Conservation (phyloP, 1,140 invertebrate genomes). For the Drosophila busckii region DNA sequence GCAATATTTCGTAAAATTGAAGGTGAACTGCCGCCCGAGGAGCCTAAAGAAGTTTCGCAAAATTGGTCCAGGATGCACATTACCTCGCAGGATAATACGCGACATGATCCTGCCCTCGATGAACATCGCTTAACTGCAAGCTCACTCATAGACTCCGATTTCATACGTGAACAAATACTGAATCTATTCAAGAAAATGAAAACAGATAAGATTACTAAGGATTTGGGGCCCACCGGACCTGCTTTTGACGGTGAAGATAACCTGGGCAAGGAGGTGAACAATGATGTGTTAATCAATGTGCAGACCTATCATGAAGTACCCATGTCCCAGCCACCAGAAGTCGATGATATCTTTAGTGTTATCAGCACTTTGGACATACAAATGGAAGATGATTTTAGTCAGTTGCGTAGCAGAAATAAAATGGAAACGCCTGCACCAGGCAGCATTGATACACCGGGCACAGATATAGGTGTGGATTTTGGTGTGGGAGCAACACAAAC, state of each 20-base stretch:
- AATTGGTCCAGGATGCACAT: too few species aligned
- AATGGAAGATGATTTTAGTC: background rate
- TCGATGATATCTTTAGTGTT: background rate
- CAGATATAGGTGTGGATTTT: constrained; percentile 15
- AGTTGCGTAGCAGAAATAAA: background rate
- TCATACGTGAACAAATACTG: constrained; percentile 14
- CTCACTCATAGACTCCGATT: background rate
- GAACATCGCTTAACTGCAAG: background rate
- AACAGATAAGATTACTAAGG: constrained; percentile 26
- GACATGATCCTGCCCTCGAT: background rate
- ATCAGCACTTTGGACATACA: constrained; percentile 11
- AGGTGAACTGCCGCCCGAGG: background rate
- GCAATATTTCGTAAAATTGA: constrained; percentile 8
- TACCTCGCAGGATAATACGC: constrained; percentile 29
- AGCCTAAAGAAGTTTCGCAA: constrained; percentile 2
- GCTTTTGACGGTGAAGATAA: background rate
- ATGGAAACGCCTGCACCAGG: background rate
- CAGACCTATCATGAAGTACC: background rate
- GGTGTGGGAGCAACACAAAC: background rate
- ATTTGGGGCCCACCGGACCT: constrained; percentile 1
- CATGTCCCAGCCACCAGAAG: fast-evolving
- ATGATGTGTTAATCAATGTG: background rate
- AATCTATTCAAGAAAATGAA: constrained; percentile 30
- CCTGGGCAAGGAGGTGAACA: background rate
- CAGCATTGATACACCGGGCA: background rate